These are phyloP conservation scores for Nothocercus nigrocapillus DNA, from an alignment of 2,113 vertebrate genomes.

Conservation along the genomic window DNA sequence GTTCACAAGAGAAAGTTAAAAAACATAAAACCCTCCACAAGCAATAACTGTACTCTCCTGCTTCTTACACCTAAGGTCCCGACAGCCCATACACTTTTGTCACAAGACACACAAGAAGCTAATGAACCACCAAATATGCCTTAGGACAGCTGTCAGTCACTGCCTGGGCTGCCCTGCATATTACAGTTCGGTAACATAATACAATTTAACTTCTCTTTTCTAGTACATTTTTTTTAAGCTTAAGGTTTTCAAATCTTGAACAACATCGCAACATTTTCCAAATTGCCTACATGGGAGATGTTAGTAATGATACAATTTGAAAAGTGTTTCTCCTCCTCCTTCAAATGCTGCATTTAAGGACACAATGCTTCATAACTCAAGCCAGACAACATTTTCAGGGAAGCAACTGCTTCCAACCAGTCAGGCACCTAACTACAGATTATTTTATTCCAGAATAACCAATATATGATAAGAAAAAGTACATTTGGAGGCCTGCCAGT, in stretches of 20 bases:
- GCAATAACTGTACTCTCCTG: neutral
- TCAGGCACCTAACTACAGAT: neutral
- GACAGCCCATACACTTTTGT: neutral
- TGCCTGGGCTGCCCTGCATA: neutral
- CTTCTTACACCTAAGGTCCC: neutral
- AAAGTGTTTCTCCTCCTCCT: neutral
- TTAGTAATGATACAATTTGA: neutral
- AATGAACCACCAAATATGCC: neutral
- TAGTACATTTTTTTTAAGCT: neutral
- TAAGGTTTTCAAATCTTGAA: neutral
- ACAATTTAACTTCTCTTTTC: neutral
- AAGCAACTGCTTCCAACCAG: neutral
- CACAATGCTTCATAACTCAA: neutral
- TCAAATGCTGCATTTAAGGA: neutral
- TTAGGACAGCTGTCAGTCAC: neutral
- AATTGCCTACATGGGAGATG: neutral
- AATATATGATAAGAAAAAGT: neutral
- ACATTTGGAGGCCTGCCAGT: neutral
- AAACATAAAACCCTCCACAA: neutral
- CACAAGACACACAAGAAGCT: neutral
- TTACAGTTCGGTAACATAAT: neutral
- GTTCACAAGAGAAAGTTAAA: neutral
- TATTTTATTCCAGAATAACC: neutral
- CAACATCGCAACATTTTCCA: neutral
- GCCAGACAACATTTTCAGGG: neutral